A percentile compares a stretch with the other conserved stretches of the same genome.
These are phyloP conservation scores for Drosophila nigricruria DNA, from an alignment of 2,888 invertebrate species.

Conservation along the genomic window DNA sequence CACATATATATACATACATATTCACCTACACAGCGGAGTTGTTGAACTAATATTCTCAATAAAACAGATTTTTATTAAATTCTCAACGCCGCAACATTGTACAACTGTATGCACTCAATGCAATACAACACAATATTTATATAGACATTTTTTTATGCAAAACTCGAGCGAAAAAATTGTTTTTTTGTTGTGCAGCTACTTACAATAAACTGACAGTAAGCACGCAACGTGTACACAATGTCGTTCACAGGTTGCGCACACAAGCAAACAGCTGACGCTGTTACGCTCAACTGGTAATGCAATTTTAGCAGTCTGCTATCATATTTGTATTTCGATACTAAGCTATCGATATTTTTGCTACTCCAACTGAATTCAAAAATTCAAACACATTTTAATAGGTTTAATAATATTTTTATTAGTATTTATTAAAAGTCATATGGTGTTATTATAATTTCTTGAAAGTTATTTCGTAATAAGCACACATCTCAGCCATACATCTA, in stretches of 20 bases:
- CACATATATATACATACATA: not conserved
- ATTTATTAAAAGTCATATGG: slow-evolving; percentile 79
- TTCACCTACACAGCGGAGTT: slow-evolving; percentile 8
- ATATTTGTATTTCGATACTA: not conserved
- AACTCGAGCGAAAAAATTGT: slow-evolving; percentile 40
- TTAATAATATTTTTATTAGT: slow-evolving; percentile 78
- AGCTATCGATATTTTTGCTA: slow-evolving; percentile 10
- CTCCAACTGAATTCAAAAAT: not conserved
- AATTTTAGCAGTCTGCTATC: slow-evolving; percentile 11
- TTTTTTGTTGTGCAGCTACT: slow-evolving; percentile 59
- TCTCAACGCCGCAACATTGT: not conserved
- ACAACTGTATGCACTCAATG: not conserved
- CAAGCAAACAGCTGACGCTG: slow-evolving; percentile 41
- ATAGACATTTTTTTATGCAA: slow-evolving; percentile 18
- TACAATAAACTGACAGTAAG: slow-evolving; percentile 56
- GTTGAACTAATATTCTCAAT: slow-evolving; percentile 8
- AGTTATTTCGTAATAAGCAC: slow-evolving; percentile 77
- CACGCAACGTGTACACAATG: slow-evolving; percentile 42
- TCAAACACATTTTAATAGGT: slow-evolving; percentile 45
- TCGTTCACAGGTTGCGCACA: slow-evolving; percentile 27
- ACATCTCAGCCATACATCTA: slow-evolving; percentile 52
- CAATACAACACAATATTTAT: slow-evolving; percentile 8
- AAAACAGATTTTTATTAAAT: slow-evolving; percentile 6
- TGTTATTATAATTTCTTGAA: slow-evolving; percentile 77
- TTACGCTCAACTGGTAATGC: slow-evolving; percentile 15